Evolutionary conservation across 2,113 vertebrate genomes (phyloP), one percentile per base, ranked within the genome.

Genomic region (Cettia cetti): DNA sequence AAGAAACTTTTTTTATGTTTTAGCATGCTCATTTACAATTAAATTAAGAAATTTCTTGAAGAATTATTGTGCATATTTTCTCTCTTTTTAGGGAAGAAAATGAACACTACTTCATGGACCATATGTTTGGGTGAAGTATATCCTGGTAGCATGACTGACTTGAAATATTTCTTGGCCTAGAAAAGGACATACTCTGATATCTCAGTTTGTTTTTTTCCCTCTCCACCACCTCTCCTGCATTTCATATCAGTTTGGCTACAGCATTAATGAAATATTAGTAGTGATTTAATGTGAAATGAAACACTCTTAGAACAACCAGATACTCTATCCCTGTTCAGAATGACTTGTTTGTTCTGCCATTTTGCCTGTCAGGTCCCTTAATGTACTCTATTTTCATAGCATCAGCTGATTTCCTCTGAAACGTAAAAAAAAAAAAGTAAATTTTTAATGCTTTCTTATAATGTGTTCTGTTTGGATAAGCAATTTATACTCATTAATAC

Each of bases 401-500:
- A 56, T 75, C 90, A 75, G 31, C 33, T 84, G 57, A 63, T 85
- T 96, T 92, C 44, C 31, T 79, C 82, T 76, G 64, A 90, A 93
- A 83, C 66, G 30, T 45, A 82, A 83, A 93, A 65, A 85, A 42
- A 42, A 17, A 20, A 54, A 27, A 56, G 24, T 7, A 63, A 88
- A 68, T 56, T 94, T 66, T 71, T 22, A 83, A 60, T 17, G 6
- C 35, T 84, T 93, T 89, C 28, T 18, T 91, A 68, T 56, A 52
- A 39, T 54, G 86, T 71, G 7, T 54, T 79, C 23, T 90, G 9
- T 91, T 95, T 78, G n/a, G 61, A 72, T 70, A 94, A 72, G 56
- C 6, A 94, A 87, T 96, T 94, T 90, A 23, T 80, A 26, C 5
- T 86, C 93, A 77, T 35, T 95, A 92, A 89, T 91, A 7, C 52